These are phyloP conservation scores for Amphipyra tragopoginis DNA, from an alignment of 2,888 invertebrate species.

Conservation along the genomic window DNA sequence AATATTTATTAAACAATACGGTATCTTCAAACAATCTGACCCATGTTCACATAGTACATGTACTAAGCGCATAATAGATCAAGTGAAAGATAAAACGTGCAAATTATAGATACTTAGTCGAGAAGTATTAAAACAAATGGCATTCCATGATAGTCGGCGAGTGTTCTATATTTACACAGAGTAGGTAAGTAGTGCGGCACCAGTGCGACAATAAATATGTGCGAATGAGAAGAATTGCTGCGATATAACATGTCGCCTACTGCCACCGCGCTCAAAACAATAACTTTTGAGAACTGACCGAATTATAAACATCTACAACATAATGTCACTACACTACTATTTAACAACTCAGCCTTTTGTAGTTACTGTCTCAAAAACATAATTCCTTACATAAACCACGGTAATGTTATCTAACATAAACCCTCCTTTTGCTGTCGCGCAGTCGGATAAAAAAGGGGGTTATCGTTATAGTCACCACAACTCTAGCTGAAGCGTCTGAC, in stretches of 20 bases:
- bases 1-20: conserved; percentile 46
- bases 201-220: conserved; percentile 1
- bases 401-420: too few relatives aligned
- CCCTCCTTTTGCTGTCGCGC: too few relatives aligned
- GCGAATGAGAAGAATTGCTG: conserved; percentile 2
- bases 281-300: background rate
- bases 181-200: background rate
- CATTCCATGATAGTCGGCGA: conserved; percentile 8
- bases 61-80: background rate
- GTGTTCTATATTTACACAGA: conserved; percentile 12
- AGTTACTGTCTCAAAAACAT: too few relatives aligned
- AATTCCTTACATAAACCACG: too few relatives aligned
- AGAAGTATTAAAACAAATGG: conserved; percentile 24
- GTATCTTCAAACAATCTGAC: conserved; percentile 24
- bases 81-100: conserved; percentile 1
- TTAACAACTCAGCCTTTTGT: too few relatives aligned
- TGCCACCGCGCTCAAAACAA: background rate
- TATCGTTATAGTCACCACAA: too few relatives aligned
- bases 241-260: conserved; percentile 9
- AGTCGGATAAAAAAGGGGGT: too few relatives aligned
- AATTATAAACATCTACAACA: too few relatives aligned
- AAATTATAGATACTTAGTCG: background rate
- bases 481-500: too few relatives aligned
- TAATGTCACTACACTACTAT: too few relatives aligned
- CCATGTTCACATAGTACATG: background rate